A percentile compares a stretch with the other conserved stretches of the same genome.
Conservation (phyloP, 2,888 invertebrate species). For the Xanthorhoe spadicearia region DNA sequence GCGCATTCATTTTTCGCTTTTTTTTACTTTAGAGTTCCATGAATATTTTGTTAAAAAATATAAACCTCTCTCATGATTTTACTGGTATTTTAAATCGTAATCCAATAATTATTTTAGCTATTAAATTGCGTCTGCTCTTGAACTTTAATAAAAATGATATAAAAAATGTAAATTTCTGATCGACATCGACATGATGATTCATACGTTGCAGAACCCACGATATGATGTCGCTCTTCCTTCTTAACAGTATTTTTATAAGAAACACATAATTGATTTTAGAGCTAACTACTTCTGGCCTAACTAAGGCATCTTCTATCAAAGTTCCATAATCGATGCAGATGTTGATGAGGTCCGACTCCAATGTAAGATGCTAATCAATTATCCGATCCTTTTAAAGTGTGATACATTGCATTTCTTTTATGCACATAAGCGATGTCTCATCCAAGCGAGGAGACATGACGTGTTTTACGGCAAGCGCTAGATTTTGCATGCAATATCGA, state of each 20-base stretch:
- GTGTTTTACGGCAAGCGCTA: constrained; percentile 60
- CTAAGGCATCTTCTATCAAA: constrained; percentile 38
- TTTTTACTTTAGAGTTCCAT: constrained; percentile 16
- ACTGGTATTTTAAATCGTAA: neutral
- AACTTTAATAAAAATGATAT: too few species aligned
- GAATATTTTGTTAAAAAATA: neutral
- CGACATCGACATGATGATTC: too few species aligned
- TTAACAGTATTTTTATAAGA: constrained; percentile 18
- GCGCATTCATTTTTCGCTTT: constrained; percentile 16
- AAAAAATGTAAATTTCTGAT: too few species aligned
- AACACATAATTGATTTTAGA: constrained; percentile 37
- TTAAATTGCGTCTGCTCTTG: too few species aligned
- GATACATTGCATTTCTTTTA: constrained; percentile 55
- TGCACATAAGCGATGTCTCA: constrained; percentile 50
- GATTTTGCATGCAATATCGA: constrained; percentile 65
- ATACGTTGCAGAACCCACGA: constrained; percentile 1
- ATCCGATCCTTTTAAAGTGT: constrained; percentile 52
- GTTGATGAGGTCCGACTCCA: constrained; percentile 40
- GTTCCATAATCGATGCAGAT: constrained; percentile 42
- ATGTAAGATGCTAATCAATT: constrained; percentile 49
- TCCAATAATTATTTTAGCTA: too few species aligned
- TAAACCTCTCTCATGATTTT: constrained; percentile 1
- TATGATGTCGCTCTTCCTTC: neutral
- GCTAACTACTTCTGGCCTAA: constrained; percentile 16
- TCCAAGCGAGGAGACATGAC: constrained; percentile 50